Conservation (phyloP, 2,797 vertebrate genomes). For the Podarcis lilfordi region DNA sequence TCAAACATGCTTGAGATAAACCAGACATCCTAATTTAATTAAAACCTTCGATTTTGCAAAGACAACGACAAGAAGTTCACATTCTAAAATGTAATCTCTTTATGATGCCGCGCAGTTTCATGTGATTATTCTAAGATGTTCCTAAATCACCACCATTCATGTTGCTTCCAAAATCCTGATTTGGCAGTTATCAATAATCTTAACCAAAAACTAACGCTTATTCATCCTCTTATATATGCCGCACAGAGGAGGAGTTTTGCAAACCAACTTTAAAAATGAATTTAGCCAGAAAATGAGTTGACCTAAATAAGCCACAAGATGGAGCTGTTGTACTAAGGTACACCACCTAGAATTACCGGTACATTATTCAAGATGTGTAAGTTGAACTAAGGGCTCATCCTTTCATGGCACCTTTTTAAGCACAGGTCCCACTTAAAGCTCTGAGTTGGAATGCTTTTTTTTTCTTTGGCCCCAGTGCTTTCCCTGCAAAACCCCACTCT, state of each 20-base stretch:
- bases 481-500: no score
- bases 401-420: no score
- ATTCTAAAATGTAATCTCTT: neutral
- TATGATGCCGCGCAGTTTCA: neutral
- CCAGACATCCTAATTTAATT: neutral
- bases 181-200: neutral
- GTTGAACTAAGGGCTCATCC: no score
- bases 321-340: constrained; percentile 46
- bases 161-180: neutral
- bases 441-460: no score
- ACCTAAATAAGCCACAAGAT: constrained; percentile 45
- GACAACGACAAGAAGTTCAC: neutral
- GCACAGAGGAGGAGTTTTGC: neutral
- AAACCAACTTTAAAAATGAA: neutral
- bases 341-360: neutral
- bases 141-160: neutral
- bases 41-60: neutral
- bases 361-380: no score
- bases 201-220: neutral
- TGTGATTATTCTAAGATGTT: neutral
- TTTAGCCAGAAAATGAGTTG: rapidly evolving
- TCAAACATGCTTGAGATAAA: neutral
- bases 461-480: no score
- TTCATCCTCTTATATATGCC: neutral
- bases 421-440: no score